A percentile compares a stretch with the other conserved stretches of the same genome.
phyloP scores from a whole-genome alignment of 2,797 vertebrate species.

The Pelochelys cantorii region DNA sequence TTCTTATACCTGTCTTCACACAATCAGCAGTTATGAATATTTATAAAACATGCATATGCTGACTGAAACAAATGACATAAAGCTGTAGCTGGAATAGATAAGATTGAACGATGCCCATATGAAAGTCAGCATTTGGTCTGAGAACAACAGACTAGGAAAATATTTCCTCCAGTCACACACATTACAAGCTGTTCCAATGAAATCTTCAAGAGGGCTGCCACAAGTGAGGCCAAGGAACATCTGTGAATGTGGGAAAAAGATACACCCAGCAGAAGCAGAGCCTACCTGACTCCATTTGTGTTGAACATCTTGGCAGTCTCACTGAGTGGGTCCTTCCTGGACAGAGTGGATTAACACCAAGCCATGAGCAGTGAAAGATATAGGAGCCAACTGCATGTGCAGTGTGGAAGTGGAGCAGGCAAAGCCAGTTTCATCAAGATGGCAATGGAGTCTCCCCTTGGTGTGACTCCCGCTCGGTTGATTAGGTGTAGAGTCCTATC shows the following conservation, averaged over 20 bases:
- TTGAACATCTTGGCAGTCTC: background rate
- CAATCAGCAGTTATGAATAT: background rate
- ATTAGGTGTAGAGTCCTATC: background rate
- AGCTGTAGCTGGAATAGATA: background rate
- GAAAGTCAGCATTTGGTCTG: background rate
- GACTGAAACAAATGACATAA: background rate
- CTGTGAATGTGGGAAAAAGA: background rate
- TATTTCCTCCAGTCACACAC: background rate
- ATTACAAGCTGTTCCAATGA: background rate
- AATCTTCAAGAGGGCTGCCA: background rate
- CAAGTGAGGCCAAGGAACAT: background rate
- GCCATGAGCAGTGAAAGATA: background rate
- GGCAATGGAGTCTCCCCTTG: background rate
- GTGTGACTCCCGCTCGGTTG: background rate
- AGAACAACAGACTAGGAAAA: background rate
- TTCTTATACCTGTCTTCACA: background rate
- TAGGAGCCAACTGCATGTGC: background rate
- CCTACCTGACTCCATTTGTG: background rate
- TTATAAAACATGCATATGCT: background rate
- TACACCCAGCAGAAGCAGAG: background rate
- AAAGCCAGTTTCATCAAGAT: background rate
- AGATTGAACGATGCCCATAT: background rate
- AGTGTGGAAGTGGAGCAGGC: background rate
- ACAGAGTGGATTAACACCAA: background rate
- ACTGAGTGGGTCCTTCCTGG: background rate